phyloP scores from a whole-genome alignment of 1,140 invertebrate genomes.

The Laupala kohalensis region DNA sequence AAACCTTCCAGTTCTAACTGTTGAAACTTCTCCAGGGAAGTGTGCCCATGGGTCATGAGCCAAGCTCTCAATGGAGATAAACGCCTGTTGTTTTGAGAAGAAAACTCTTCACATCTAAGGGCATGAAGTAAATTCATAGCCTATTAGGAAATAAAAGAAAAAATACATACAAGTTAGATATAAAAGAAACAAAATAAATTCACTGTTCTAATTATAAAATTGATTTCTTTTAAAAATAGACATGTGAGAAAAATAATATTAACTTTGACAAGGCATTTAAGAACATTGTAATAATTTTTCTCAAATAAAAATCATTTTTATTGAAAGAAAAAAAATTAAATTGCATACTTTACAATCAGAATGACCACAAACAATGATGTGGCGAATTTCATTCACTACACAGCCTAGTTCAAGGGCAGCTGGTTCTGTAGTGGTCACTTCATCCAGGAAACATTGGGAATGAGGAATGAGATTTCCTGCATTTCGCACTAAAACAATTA shows the following conservation, averaged over 20 bases:
- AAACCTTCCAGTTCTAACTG: constrained; percentile 54
- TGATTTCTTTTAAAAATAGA: not conserved
- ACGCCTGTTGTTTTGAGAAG: constrained; percentile 59
- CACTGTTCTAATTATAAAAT: not conserved
- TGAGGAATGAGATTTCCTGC: constrained; percentile 87
- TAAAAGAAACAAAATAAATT: not conserved
- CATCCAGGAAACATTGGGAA: constrained; percentile 73
- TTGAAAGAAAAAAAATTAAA: not conserved
- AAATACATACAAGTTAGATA: too few relatives aligned
- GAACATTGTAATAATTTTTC: not conserved
- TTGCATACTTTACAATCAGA: constrained; percentile 77
- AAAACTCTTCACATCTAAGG: constrained; percentile 60
- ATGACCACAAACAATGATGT: constrained; percentile 92
- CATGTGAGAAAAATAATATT: not conserved
- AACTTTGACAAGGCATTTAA: too few relatives aligned
- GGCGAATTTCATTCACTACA: constrained; percentile 80
- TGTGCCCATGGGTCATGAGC: constrained; percentile 74
- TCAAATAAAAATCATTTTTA: not conserved
- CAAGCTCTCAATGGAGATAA: constrained; percentile 81
- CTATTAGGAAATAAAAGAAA: too few relatives aligned
- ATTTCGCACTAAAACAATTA: constrained; percentile 75
- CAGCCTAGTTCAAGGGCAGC: constrained; percentile 88
- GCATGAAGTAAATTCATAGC: constrained; percentile 88
- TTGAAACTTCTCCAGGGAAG: constrained; percentile 70
- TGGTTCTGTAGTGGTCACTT: constrained; percentile 82